Base-by-base conservation (phyloP, 2,888 invertebrate species). In the Aleiodes leptofemur region DNA sequence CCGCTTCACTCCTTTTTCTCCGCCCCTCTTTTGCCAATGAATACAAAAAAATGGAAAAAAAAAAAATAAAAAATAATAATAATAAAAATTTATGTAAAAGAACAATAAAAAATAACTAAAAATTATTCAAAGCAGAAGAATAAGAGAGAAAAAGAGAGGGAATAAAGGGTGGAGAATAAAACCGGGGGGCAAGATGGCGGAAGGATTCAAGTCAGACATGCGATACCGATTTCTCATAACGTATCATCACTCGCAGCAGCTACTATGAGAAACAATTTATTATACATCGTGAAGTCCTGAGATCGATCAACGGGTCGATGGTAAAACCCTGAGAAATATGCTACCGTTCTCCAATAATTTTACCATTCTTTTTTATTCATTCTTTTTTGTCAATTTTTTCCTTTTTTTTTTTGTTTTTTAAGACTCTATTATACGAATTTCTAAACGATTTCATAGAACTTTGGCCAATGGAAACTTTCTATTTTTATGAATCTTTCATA, bases 151-250 rank as follows among this genome's bases (percentile, higher is more conserved):
- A 48, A 70, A 76, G 71, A 72, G 64, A 68, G 73, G 73, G 73
- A 72, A 70, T 69, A 72, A 73, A 74, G 48, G 64, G 34, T 66
- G 59, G 29, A 13, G 50, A 73, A 71, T 55, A 85, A 86, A 84
- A 84, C 85, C 85, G 80, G 80, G 84, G 79, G 76, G 78, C 86
- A 89, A 88, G 87, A 88, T 88, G 89, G 89, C 88, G 88, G 87
- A 85, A 86, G 87, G 87, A 87, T 88, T 88, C 86, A 86, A 83
- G 86, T 83, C 84, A 87, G 88, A 88, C 89, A 88, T 87, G 89
- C 89, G 88, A 88, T 88, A 87, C 78, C 87, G 88, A 88, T 88
- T 87, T 87, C 78, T 78, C 77, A 79, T 77, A 81, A 82, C 82
- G 79, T 82, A 82, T 83, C 82, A 83, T 83, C 81, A 79, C 79